These are phyloP conservation scores for Globodera rostochiensis DNA, from an alignment of 1,140 invertebrate genomes.

Conservation along the genomic window DNA sequence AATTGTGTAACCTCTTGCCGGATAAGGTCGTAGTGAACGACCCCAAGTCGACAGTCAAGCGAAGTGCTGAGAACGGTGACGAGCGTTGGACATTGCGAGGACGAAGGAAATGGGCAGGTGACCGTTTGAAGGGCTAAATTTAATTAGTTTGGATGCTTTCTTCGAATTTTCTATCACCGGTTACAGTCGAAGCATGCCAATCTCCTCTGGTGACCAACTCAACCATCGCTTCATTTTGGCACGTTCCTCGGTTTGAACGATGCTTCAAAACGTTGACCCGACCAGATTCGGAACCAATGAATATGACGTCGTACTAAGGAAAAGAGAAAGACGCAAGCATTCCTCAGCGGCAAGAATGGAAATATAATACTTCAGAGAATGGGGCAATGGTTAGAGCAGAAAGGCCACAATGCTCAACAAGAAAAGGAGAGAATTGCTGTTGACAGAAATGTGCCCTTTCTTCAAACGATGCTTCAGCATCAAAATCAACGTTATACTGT, in stretches of 20 bases:
- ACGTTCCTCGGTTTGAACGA: background rate
- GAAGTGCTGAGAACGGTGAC: background rate
- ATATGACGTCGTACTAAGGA: background rate
- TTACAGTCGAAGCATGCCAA: slow-evolving; percentile 21
- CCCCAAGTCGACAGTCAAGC: slow-evolving; percentile 4
- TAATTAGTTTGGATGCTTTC: background rate
- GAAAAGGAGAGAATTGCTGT: background rate
- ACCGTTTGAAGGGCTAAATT: slow-evolving; percentile 8
- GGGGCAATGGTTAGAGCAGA: background rate
- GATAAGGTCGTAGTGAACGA: background rate
- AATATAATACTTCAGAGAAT: background rate
- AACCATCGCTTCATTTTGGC: background rate
- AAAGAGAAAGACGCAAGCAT: too few relatives aligned
- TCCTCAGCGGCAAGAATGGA: too few relatives aligned
- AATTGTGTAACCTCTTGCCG: background rate
- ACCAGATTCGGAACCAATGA: slow-evolving; percentile 20
- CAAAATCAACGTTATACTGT: background rate
- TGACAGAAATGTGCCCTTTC: background rate
- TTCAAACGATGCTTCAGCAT: background rate
- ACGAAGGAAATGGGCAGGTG: too few relatives aligned
- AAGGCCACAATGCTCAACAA: slow-evolving; percentile 12
- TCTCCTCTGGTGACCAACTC: background rate
- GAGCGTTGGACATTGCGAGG: background rate
- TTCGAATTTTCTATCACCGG: background rate
- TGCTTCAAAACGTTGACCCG: background rate